phyloP scores from a whole-genome alignment of 2,888 invertebrate species.

The Abrostola triplasia region DNA sequence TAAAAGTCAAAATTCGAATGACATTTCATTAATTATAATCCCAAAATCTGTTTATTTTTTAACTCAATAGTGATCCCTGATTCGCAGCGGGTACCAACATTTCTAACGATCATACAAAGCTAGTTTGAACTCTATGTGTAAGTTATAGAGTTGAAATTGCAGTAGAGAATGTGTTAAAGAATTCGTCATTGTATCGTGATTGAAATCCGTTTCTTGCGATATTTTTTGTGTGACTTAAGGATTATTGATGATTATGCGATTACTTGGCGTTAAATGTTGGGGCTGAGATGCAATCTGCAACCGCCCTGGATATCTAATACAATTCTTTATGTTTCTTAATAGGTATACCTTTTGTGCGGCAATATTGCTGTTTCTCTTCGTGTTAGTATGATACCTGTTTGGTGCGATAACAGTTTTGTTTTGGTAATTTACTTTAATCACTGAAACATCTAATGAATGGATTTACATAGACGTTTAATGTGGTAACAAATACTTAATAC shows the following conservation, averaged over 20 bases:
- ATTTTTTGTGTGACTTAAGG: conserved; percentile 76
- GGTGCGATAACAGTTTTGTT: too few relatives aligned
- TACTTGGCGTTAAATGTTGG: conserved; percentile 72
- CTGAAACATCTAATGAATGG: too few relatives aligned
- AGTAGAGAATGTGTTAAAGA: conserved; percentile 9
- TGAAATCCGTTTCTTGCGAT: conserved; percentile 70
- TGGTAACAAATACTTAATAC: too few relatives aligned
- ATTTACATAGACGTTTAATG: too few relatives aligned
- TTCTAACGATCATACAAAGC: background rate
- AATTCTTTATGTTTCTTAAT: conserved; percentile 13
- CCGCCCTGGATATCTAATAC: conserved; percentile 7
- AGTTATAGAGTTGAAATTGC: conserved; percentile 28
- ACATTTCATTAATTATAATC: conserved; percentile 83
- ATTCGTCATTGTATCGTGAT: conserved; percentile 61
- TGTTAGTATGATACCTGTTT: too few relatives aligned
- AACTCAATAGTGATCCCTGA: conserved; percentile 66
- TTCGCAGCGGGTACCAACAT: conserved; percentile 76
- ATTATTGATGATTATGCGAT: conserved; percentile 85
- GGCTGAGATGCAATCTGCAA: conserved; percentile 43
- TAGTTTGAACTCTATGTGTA: conserved; percentile 36
- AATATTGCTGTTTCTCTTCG: too few relatives aligned
- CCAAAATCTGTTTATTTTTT: conserved; percentile 73
- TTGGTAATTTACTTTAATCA: too few relatives aligned
- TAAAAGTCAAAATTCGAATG: conserved; percentile 67
- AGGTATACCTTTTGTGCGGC: conserved; percentile 15